Evolutionary conservation across 2,797 vertebrate genomes (phyloP).

Genomic region (Onychomys leucogaster): DNA sequence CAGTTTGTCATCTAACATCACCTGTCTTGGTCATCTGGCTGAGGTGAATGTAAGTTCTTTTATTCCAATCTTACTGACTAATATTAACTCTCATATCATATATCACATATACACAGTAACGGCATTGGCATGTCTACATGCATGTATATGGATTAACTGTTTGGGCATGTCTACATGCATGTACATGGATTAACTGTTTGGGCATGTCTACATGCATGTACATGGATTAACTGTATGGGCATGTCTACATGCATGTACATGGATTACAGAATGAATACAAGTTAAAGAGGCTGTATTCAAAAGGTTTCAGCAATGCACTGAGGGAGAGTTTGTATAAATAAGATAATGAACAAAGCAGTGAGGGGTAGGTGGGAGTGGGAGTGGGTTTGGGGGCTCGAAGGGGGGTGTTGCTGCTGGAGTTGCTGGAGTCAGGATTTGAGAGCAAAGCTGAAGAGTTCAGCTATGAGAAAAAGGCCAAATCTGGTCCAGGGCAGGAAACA

Average conservation of each 20-base stretch:
- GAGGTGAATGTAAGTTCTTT: not conserved
- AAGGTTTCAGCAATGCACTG: not conserved
- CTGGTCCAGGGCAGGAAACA: not conserved
- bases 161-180: too few relatives aligned
- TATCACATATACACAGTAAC: not conserved
- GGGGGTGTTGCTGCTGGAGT: not conserved
- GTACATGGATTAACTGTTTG: too few relatives aligned
- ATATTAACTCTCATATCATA: not conserved
- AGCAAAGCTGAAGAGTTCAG: not conserved
- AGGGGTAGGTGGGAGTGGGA: not conserved
- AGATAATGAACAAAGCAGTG: not conserved
- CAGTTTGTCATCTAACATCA: not conserved
- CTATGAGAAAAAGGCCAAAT: not conserved
- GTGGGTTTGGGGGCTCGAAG: accelerated
- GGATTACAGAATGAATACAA: not conserved
- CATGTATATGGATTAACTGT: not conserved
- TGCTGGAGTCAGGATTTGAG: not conserved
- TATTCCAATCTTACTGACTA: not conserved
- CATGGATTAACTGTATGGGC: too few relatives aligned
- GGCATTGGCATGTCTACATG: too few relatives aligned
- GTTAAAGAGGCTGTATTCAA: too few relatives aligned
- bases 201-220: too few relatives aligned
- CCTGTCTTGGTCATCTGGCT: not conserved
- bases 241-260: not conserved
- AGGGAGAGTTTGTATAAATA: not conserved